Evolutionary conservation across 2,888 invertebrate genomes (phyloP), one percentile per base, ranked within the genome.

Genomic region (Drosophila macrospina): DNA sequence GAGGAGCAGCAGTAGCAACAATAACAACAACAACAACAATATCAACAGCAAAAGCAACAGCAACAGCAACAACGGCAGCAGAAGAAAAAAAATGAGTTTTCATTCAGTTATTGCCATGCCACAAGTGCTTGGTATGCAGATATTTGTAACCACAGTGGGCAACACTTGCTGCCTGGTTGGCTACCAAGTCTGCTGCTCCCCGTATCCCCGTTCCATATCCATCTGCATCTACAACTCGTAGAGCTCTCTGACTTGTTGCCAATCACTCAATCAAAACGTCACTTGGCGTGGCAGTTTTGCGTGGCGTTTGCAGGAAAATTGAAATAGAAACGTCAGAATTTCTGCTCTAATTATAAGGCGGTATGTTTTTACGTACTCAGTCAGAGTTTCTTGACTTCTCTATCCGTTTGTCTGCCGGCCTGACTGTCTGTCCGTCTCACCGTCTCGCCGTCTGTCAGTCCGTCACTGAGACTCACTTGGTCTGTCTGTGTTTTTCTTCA

Each of bases 291-390:
- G 89, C 85, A 85, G 86, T 85, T 89, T 88, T 88, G 89, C 88
- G 88, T 84, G 89, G 89, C 86, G 83, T 86, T 87, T 86, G 89
- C 72, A 85, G 89, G 85, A 89, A 91, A 90, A 87, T 83, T 89
- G 90, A 90, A 91, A 91, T 91, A 89, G 90, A 91, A 91, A 91
- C 91, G 91, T 91, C 91, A 91, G 91, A 91, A 90, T 92, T 92
- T 91, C 91, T 91, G 91, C 91, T 91, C 91, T 91, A 91, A 91
- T 92, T 91, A 89, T 86, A 83, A 85, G 82, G 85, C 85, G 91
- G 91, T 89, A 91, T 91, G 86, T 90, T 89, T 84, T 54, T 85
- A 76, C 77, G 77, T 82, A 80, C 75, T 77, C 54, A 34, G 73
- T 55, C 74, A 69, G 69, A 85, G 88, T 86, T 85, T 87, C 85